Conservation (phyloP, 2,797 vertebrate species). For the Peromyscus melanophrys region DNA sequence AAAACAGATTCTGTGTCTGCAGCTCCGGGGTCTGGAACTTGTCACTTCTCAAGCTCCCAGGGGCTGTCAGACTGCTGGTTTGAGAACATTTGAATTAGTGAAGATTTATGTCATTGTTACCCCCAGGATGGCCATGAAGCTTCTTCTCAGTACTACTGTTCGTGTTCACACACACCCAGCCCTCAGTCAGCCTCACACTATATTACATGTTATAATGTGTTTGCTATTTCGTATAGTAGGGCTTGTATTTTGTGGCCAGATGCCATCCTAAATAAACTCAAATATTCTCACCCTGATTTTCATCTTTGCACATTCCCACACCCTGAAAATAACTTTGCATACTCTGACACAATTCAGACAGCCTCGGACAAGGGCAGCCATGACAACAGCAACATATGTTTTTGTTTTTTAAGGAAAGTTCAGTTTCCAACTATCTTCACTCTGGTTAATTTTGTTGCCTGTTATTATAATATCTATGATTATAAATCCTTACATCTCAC, state of each 20-base stretch:
- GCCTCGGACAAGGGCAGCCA: neutral
- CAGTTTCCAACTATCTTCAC: neutral
- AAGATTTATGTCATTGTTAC: neutral
- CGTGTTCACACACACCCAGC: neutral
- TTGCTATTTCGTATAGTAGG: neutral
- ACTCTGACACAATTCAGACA: neutral
- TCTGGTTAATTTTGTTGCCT: neutral
- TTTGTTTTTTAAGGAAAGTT: conserved; percentile 19
- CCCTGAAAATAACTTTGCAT: neutral
- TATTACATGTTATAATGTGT: neutral
- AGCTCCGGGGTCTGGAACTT: neutral
- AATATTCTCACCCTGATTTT: conserved; percentile 12
- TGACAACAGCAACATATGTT: neutral
- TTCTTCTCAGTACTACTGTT: neutral
- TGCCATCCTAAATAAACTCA: conserved; percentile 23
- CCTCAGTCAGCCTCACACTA: neutral
- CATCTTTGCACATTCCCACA: neutral
- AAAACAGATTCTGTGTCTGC: neutral
- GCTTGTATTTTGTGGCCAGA: neutral
- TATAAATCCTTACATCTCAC: neutral
- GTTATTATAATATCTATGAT: neutral
- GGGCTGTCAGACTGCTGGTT: neutral
- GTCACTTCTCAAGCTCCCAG: neutral
- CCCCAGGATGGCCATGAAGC: neutral
- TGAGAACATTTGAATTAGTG: neutral